Base-by-base conservation (phyloP, 2,888 invertebrate genomes). In the Serrognathus titanus region DNA sequence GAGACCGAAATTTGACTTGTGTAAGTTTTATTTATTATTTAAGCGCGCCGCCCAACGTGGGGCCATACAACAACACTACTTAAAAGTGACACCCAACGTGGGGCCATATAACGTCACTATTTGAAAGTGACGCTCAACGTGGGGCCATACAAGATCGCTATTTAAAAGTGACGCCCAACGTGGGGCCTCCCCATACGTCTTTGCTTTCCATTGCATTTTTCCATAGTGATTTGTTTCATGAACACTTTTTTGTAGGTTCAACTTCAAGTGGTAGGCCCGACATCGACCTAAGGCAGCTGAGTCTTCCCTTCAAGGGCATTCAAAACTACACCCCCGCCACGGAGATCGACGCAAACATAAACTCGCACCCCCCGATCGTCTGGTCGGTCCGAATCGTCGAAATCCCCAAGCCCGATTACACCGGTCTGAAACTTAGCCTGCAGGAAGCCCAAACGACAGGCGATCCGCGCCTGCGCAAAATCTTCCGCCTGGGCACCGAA, bases 261-360 rank as follows among this genome's bases (percentile, higher is more conserved):
- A 60, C 55, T 2, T 24, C 55, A 57, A 79, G 80, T 66, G 81
- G 83, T 12, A 63, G 81, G n/a, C 77, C 81, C 9, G 92, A 93
- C 69, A 84, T 89, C 37, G 93, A 92, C 77, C 81, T 93, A 61
- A 82, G 92, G 20, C 79, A 80, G 57, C 48, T 51, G 48, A 13
- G 59, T 35, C 41, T 62, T 48, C 48, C 63, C 52, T 77, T 90
- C 65, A 82, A 83, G 24, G 85, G 88, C 48, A 79, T 80, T 67
- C 86, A 89, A n/a, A 86, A 89, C 65, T 92, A 90, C 72, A 84
- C 88, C 10, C 92, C 92, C 0, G 92, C 92, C 24, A 89, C 87
- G 0, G 94, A 94, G 80, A 92, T 94, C 59, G 90, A 92, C 70
- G 93, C 89, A 7, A 90, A 90, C 37, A 82, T 90, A 45, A 85